Conservation (phyloP, 2,113 vertebrate species). For the Himantopus leucocephalus region DNA sequence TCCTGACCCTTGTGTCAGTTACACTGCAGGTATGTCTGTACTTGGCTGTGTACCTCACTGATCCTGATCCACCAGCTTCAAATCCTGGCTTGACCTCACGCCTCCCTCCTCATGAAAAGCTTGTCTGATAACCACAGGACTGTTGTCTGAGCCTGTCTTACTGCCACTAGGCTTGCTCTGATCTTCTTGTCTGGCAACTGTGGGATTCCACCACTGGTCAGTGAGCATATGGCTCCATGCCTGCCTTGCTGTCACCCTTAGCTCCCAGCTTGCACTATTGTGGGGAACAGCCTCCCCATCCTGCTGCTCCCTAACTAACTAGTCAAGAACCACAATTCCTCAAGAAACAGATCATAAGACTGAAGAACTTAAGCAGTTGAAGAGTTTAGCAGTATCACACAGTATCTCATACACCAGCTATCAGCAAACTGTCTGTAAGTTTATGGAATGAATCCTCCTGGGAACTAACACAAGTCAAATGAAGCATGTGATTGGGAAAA, state of each 20-base stretch:
- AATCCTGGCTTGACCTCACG: neutral
- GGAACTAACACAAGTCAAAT: too few species aligned
- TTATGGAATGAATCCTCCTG: too few species aligned
- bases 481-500: too few species aligned
- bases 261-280: neutral
- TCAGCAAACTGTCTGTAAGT: neutral
- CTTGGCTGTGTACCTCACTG: neutral
- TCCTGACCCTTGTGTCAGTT: neutral
- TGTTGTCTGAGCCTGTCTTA: neutral
- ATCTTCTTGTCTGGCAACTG: neutral
- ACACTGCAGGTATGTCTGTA: neutral
- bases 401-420: neutral
- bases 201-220: neutral
- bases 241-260: neutral
- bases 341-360: neutral
- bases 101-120: neutral
- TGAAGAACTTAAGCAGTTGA: neutral
- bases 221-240: neutral
- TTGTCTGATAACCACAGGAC: neutral
- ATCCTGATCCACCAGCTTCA: neutral
- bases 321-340: neutral
- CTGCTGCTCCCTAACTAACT: neutral
- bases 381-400: neutral
- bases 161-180: neutral
- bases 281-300: fast-evolving